Evolutionary conservation across 1,140 invertebrate genomes (phyloP).

Genomic region (Cylas formicarius): DNA sequence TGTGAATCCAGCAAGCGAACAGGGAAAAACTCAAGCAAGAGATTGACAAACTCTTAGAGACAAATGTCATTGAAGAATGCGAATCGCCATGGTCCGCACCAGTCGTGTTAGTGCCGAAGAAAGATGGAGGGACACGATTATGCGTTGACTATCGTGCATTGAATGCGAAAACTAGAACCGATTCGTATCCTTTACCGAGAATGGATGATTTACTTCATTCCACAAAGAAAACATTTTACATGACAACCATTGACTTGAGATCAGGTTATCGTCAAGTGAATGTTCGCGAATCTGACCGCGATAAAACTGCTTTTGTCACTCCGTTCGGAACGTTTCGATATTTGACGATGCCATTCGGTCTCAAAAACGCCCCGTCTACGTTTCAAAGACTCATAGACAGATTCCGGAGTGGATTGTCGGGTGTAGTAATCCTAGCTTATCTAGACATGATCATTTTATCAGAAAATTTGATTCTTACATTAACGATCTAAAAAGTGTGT

Average conservation of each 20-base stretch:
- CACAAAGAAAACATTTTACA: constrained; percentile 31
- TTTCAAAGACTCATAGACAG: constrained; percentile 1
- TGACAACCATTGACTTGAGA: background rate
- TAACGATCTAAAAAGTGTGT: too few species aligned
- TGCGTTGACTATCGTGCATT: too few species aligned
- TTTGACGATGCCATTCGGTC: background rate
- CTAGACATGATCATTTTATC: too few species aligned
- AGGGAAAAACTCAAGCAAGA: too few species aligned
- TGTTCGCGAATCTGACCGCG: background rate
- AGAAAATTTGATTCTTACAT: too few species aligned
- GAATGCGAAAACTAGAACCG: too few species aligned
- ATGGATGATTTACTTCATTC: constrained; percentile 43
- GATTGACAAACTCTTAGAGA: constrained; percentile 7
- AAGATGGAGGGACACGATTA: too few species aligned
- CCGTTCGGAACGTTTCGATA: background rate
- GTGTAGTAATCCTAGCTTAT: background rate
- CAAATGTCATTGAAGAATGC: constrained; percentile 15
- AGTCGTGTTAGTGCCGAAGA: constrained; percentile 45
- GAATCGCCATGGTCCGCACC: constrained; percentile 18
- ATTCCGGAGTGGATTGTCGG: background rate
- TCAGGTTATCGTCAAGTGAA: constrained; percentile 1
- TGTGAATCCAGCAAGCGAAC: too few species aligned
- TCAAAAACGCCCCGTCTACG: constrained; percentile 1
- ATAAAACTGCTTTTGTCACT: constrained; percentile 5
- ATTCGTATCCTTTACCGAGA: constrained; percentile 45